Base-by-base conservation (phyloP, 2,888 invertebrate genomes). In the Cephus sareptanus region DNA sequence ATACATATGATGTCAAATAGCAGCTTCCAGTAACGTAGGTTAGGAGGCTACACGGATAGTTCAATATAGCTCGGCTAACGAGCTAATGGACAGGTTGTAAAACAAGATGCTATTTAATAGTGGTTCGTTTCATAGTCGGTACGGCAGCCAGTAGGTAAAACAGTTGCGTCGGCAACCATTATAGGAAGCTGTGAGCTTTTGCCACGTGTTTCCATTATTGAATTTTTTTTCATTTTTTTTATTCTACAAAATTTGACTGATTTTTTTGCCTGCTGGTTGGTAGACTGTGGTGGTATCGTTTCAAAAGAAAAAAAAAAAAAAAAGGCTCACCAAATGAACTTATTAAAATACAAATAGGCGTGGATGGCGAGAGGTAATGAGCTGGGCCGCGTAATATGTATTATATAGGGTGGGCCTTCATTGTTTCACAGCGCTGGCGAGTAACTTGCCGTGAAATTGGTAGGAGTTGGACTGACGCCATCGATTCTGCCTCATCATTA, bases 401-500 rank as follows among this genome's bases (percentile, higher is more conserved):
- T 86, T 85, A 86, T 86, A 85, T 82, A 82, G 81, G 84, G 83
- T 83, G 85, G 85, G 88, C 88, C 83, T 83, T 87, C 82, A 87
- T 89, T 90, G 90, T 90, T 89, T 89, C 88, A 87, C 84, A 85
- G 87, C 84, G 86, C 87, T 88, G 87, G 87, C 84, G 88, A 86
- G 85, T 91, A 91, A 91, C 87, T 85, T 85, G 89, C 87, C 91
- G 87, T 90, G 91, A 91, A 91, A 91, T 91, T 91, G 90, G 86
- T 88, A 90, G 86, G 86, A 89, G 88, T 88, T 88, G 82, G 85
- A 87, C 86, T 85, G 89, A 89, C 88, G 89, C 88, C 87, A 81
- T 81, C 78, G 83, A 81, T 89, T 85, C 82, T 85, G 90, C 90
- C 81, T 75, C 86, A 87, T 90, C 90, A 90, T 84, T 85, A 84